These are phyloP conservation scores for Odocoileus hemionus DNA, from an alignment of 2,113 vertebrate species.

Conservation along the genomic window DNA sequence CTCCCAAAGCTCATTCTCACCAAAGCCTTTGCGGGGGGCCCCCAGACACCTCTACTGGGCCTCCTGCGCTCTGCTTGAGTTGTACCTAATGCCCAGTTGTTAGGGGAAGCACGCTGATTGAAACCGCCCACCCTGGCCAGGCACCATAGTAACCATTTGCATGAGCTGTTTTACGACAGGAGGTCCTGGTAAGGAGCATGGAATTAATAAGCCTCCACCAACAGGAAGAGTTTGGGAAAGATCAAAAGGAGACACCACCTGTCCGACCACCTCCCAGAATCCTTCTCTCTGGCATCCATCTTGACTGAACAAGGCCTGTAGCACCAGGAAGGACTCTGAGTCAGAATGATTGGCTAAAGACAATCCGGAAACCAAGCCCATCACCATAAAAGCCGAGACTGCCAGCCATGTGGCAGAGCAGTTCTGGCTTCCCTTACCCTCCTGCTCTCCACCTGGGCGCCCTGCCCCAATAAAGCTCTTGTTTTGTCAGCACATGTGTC, in stretches of 20 bases:
- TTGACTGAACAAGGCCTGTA: background rate
- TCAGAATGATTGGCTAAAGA: background rate
- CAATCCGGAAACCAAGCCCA: background rate
- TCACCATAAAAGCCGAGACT: background rate
- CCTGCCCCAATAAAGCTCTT: background rate
- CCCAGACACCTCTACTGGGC: background rate
- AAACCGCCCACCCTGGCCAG: background rate
- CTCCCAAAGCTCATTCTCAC: background rate
- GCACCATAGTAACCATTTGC: background rate
- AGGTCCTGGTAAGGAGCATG: background rate
- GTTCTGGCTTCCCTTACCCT: background rate
- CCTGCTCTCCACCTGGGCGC: accelerated
- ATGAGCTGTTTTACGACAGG: background rate
- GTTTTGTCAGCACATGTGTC: background rate
- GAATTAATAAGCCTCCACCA: background rate
- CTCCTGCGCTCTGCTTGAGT: background rate
- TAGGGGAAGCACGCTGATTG: background rate
- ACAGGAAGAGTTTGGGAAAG: background rate
- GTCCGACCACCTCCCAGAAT: background rate
- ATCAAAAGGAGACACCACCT: background rate
- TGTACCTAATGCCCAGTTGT: background rate
- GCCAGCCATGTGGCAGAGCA: background rate
- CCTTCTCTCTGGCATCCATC: background rate
- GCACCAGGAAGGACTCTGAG: background rate
- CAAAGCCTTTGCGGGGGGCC: background rate